Evolutionary conservation across 1,140 invertebrate species (phyloP).

Genomic region (Helicoverpa armigera): DNA sequence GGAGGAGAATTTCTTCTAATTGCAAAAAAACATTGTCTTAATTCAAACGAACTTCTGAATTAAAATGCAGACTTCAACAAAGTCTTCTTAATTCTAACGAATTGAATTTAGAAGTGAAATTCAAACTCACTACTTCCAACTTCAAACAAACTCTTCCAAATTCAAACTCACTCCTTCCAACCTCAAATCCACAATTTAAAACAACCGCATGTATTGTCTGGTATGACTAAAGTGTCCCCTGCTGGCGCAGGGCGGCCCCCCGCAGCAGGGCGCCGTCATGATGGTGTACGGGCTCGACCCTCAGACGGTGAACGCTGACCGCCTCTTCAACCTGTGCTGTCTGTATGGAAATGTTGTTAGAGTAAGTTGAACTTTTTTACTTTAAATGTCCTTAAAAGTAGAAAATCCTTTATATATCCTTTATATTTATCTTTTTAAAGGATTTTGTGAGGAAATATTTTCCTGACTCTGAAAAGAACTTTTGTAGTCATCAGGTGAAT

Average conservation of each 20-base stretch:
- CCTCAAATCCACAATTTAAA: background rate
- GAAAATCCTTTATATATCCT: too few species aligned
- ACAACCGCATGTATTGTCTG: background rate
- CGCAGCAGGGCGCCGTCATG: constrained; percentile 95
- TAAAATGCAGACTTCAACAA: too few species aligned
- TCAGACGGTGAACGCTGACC: constrained; percentile 97
- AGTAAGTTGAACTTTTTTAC: constrained; percentile 88
- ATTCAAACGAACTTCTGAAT: too few species aligned
- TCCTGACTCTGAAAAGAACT: too few species aligned
- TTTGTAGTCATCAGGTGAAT: too few species aligned
- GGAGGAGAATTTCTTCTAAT: too few species aligned
- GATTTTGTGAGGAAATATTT: too few species aligned
- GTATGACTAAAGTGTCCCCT: background rate
- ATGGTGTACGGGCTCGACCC: constrained; percentile 99
- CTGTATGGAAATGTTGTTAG: constrained; percentile 99
- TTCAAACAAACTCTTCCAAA: too few species aligned
- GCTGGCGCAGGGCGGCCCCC: constrained; percentile 78
- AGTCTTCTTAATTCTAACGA: too few species aligned
- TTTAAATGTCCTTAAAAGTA: background rate
- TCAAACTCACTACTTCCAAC: background rate
- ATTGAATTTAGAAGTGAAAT: too few species aligned
- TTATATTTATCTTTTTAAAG: too few species aligned
- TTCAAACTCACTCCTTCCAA: background rate
- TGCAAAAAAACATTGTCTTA: too few species aligned
- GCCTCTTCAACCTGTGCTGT: constrained; percentile 99